Conservation (phyloP, 1,140 invertebrate species). For the Anadara kagoshimensis region DNA sequence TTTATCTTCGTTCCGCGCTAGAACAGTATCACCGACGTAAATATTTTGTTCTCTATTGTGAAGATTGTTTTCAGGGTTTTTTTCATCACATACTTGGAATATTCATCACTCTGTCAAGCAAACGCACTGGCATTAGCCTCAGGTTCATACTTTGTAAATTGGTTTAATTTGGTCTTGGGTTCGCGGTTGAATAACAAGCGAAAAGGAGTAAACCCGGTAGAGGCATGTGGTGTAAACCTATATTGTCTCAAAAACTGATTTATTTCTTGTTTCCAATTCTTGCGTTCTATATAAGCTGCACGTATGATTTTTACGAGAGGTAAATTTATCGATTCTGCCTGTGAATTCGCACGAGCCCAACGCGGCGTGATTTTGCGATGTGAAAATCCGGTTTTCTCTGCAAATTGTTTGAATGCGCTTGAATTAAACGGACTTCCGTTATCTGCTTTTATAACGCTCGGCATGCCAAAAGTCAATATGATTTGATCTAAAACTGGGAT, state of each 20-base stretch:
- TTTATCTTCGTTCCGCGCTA: constrained; percentile 24
- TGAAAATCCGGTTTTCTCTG: constrained; percentile 28
- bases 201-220: constrained; percentile 44
- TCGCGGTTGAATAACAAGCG: constrained; percentile 43
- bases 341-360: constrained; percentile 49
- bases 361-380: constrained; percentile 41
- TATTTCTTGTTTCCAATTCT: constrained; percentile 48
- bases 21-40: constrained; percentile 29
- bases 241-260: constrained; percentile 39
- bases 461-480: constrained; percentile 26
- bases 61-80: constrained; percentile 14
- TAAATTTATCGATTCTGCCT: constrained; percentile 48
- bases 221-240: constrained; percentile 38
- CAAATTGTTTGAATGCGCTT: constrained; percentile 25
- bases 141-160: background rate
- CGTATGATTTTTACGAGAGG: constrained; percentile 46
- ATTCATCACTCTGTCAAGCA: constrained; percentile 25
- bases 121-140: background rate
- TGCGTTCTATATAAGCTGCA: constrained; percentile 38
- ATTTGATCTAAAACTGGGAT: constrained; percentile 35
- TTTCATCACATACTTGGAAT: constrained; percentile 32
- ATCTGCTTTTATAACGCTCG: constrained; percentile 42
- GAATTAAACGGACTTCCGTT: constrained; percentile 50
- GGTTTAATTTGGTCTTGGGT: constrained; percentile 25
- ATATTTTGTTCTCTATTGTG: constrained; percentile 20